Conservation (phyloP, 2,797 vertebrate species). For the Lepilemur ruficaudatus region DNA sequence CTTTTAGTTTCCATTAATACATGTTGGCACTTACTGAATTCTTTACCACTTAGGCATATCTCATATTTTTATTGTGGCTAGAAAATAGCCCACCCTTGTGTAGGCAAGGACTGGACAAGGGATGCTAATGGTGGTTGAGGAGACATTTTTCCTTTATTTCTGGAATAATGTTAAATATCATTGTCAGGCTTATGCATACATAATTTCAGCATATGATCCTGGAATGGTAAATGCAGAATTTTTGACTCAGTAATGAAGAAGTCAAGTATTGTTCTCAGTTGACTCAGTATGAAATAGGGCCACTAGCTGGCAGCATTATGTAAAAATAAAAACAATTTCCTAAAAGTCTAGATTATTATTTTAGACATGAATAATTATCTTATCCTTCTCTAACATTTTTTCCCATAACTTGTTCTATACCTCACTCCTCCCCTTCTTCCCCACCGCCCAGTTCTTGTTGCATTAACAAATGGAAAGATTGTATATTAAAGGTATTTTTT, state of each 20-base stretch:
- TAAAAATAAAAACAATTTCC: constrained; percentile 79
- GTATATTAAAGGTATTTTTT: not conserved
- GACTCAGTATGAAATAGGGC: constrained; percentile 75
- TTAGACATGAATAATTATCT: not conserved
- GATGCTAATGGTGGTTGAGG: not conserved
- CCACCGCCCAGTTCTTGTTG: not conserved
- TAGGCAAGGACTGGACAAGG: not conserved
- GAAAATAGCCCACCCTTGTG: not conserved
- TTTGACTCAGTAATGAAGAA: constrained; percentile 31
- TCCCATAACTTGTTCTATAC: not conserved
- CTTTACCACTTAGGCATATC: not conserved
- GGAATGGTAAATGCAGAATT: constrained; percentile 22
- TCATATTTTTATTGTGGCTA: not conserved
- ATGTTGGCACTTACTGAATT: constrained; percentile 1
- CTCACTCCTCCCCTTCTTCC: too few species aligned
- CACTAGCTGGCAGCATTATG: constrained; percentile 88
- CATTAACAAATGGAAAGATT: not conserved
- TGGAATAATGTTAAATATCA: not conserved
- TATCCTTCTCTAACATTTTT: not conserved
- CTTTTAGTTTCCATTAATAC: constrained; percentile 1
- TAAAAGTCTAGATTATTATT: constrained; percentile 17
- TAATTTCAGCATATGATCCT: not conserved
- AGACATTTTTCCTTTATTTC: not conserved
- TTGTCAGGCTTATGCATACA: not conserved
- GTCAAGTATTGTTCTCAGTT: constrained; percentile 27